Conservation (phyloP, 2,888 invertebrate genomes). For the Hanleya hanleyi region DNA sequence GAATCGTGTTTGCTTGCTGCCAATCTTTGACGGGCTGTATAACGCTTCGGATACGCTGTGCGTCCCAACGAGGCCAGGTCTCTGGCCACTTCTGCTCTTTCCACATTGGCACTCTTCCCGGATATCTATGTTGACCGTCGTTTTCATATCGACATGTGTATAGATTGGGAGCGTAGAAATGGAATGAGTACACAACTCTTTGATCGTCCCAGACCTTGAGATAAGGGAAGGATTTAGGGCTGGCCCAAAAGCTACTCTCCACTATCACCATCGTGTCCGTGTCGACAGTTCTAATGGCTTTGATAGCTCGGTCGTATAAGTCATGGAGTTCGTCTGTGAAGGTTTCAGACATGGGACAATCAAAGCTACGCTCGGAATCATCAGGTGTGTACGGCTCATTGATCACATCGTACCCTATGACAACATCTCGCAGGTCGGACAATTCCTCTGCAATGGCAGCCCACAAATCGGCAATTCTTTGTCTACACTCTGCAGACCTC, state of each 20-base stretch:
- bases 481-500: not conserved
- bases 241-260: conserved; percentile 5
- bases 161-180: conserved; percentile 6
- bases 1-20: conserved; percentile 3
- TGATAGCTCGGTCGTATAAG: not conserved
- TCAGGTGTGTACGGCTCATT: conserved; percentile 9
- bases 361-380: not conserved
- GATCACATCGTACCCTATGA: conserved; percentile 1
- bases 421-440: not conserved
- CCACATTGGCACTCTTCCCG: conserved; percentile 5
- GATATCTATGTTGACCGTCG: not conserved
- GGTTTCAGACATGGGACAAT: not conserved
- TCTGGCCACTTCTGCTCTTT: not conserved
- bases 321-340: not conserved
- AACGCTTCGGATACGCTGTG: not conserved
- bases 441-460: not conserved
- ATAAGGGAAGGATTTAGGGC: not conserved
- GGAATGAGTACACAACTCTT: conserved; percentile 1
- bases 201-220: not conserved
- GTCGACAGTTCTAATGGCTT: not conserved
- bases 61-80: not conserved
- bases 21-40: not conserved
- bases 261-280: not conserved
- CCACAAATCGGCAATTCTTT: conserved; percentile 8
- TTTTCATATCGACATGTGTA: conserved; percentile 1